Conservation (phyloP, 2,888 invertebrate species). For the Rotaria socialis region DNA sequence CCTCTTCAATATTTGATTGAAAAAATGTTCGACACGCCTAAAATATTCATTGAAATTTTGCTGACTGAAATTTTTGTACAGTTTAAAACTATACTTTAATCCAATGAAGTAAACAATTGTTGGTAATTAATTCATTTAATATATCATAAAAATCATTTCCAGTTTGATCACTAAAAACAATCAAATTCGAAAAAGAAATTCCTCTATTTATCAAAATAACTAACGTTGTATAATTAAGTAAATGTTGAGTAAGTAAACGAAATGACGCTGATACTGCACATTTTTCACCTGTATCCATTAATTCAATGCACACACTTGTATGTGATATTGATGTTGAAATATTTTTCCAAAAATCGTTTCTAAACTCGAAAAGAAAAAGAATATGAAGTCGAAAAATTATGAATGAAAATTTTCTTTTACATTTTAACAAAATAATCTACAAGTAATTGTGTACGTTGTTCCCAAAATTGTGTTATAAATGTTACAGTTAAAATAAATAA, state of each 20-base stretch:
- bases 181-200: not conserved
- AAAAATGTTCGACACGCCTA: constrained; percentile 15
- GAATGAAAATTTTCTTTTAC: not conserved
- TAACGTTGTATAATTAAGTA: constrained; percentile 17
- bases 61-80: no score
- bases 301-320: not conserved
- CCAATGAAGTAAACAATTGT: constrained; percentile 13
- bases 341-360: constrained; percentile 27
- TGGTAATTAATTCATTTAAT: not conserved
- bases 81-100: not conserved
- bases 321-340: not conserved
- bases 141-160: constrained; percentile 15
- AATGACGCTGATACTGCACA: constrained; percentile 21
- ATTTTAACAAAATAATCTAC: constrained; percentile 26
- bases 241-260: constrained; percentile 29
- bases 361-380: not conserved
- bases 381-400: not conserved
- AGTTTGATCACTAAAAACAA: constrained; percentile 11
- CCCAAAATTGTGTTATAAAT: constrained; percentile 26
- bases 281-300: constrained; percentile 1
- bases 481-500: constrained; percentile 18
- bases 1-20: not conserved
- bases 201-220: not conserved
- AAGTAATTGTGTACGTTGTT: constrained; percentile 20
- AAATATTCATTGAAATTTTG: not conserved